phyloP scores from a whole-genome alignment of 1,140 invertebrate genomes.

The Pinna nobilis region DNA sequence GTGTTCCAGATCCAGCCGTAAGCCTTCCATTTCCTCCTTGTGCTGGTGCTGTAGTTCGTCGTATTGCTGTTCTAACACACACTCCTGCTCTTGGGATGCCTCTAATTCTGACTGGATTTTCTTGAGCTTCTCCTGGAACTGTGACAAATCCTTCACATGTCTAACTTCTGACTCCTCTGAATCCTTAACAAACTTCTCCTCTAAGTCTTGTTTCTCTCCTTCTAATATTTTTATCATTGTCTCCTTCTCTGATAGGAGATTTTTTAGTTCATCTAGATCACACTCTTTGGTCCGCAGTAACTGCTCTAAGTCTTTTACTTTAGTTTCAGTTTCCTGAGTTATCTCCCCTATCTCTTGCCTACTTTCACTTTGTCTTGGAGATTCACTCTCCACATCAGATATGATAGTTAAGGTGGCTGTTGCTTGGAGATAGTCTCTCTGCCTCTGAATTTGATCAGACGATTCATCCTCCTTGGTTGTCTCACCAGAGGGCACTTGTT shows the following conservation, averaged over 20 bases:
- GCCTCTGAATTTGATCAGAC: conserved; percentile 8
- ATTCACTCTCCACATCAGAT: conserved; percentile 21
- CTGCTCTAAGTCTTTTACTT: conserved; percentile 16
- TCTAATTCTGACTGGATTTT: conserved; percentile 48
- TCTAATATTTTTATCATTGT: conserved; percentile 36
- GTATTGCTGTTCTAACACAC: conserved; percentile 42
- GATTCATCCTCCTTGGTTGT: too few relatives aligned
- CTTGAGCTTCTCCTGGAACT: conserved; percentile 41
- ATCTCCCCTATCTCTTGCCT: conserved; percentile 16
- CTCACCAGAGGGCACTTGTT: background rate
- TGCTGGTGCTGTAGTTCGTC: conserved; percentile 35
- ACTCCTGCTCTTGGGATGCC: conserved; percentile 39
- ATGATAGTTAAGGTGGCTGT: background rate
- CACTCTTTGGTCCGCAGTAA: conserved; percentile 5
- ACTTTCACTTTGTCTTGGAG: conserved; percentile 14
- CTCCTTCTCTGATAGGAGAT: conserved; percentile 38
- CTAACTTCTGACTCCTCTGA: conserved; percentile 25
- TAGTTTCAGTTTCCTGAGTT: conserved; percentile 11
- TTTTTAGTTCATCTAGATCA: conserved; percentile 35
- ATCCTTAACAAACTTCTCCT: conserved; percentile 50
- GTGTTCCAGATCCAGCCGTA: conserved; percentile 54
- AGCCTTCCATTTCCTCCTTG: conserved; percentile 14
- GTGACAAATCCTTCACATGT: conserved; percentile 32
- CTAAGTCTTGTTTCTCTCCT: conserved; percentile 48
- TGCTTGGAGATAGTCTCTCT: background rate